phyloP scores from a whole-genome alignment of 2,797 vertebrate genomes.

The Otus scops region DNA sequence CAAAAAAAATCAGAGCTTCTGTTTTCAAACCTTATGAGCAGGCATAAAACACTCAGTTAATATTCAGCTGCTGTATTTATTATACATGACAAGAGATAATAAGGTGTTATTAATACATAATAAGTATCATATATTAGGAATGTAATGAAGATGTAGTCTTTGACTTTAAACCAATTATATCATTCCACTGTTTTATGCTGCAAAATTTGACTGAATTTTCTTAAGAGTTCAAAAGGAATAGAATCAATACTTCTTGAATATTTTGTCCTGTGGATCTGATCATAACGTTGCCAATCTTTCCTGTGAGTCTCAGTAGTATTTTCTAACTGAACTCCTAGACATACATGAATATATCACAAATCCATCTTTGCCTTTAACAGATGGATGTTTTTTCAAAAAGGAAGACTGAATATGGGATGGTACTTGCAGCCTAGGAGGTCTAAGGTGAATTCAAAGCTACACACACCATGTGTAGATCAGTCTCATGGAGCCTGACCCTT shows the following conservation, averaged over 20 bases:
- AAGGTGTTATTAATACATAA: conserved; percentile 39
- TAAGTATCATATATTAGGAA: conserved; percentile 3
- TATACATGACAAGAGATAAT: conserved; percentile 39
- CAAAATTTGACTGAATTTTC: background rate
- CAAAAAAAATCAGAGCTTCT: background rate
- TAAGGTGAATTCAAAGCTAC: background rate
- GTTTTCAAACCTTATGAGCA: background rate
- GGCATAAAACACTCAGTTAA: background rate
- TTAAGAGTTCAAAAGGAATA: background rate
- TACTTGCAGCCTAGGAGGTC: background rate
- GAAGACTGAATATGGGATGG: background rate
- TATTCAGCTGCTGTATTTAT: background rate
- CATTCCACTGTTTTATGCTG: background rate
- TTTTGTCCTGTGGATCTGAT: background rate
- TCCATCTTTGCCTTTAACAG: background rate
- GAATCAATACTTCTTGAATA: background rate
- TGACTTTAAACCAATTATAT: conserved; percentile 11
- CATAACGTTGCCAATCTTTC: background rate
- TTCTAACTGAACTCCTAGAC: background rate
- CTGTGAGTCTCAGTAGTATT: background rate
- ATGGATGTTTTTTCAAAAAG: background rate
- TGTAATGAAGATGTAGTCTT: conserved; percentile 2
- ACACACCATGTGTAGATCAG: background rate
- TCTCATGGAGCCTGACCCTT: background rate
- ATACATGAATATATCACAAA: background rate